Base-by-base conservation (phyloP, 2,888 invertebrate genomes). In the Morinoia aosen region DNA sequence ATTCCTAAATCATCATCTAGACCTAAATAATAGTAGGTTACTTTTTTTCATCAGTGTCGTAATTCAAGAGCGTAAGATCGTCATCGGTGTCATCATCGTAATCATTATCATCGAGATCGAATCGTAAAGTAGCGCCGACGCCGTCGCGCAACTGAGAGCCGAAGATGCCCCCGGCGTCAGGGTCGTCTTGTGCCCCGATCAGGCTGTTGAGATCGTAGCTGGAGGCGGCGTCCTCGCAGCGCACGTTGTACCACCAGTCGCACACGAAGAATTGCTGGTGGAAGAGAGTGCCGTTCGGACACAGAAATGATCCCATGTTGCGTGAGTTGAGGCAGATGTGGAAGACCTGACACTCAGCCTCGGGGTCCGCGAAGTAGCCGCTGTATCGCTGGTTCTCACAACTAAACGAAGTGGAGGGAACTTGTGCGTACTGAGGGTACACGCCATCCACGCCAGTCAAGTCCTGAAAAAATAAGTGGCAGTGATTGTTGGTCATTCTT, bases 221-320 rank as follows among this genome's bases (percentile, higher is more conserved):
- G n/a, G 57, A n/a, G n/a, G 33, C 40, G 11, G 95, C 94, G 12
- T 58, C 61, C 40, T 57, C 64, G 61, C 96, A 96, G 57, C 96
- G 91, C 19, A 96, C 96, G 93, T 96, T 96, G 94, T 95, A 96
- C 94, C 95, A 93, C 96, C 96, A 96, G 94, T 96, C 96, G 76
- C 96, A 96, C 88, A 96, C 96, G 91, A 96, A 95, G 76, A 95
- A 88, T 19, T 95, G 88, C 95, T 96, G 96, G 90, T 96, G 96
- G 95, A 96, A 96, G 88, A 96, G 95, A 40, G 96, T 96, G 33
- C 96, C 96, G n/a, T 95, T 91, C 5, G 96, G 96, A 76, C 96
- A 96, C 90, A 96, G 91, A 88, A 96, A 96, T 16, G 96, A 95
- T 1, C 96, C 96, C 88, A 95, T 95, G 88, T 96, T 96, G 39